Evolutionary conservation across 1,140 invertebrate genomes (phyloP).

Genomic region (Reticulitermes speratus): DNA sequence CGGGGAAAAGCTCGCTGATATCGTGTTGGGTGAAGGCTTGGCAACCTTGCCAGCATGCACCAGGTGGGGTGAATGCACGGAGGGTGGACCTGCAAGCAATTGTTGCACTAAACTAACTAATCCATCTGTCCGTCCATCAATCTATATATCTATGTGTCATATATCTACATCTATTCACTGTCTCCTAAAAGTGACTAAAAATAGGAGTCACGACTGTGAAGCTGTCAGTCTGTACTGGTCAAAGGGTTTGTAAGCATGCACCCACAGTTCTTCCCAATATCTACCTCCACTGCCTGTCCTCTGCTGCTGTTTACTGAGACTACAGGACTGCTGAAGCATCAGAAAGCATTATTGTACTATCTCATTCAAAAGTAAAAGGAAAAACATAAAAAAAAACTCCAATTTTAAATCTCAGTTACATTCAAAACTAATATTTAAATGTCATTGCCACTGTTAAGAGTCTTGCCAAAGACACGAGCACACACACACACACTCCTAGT

Average conservation of each 20-base stretch:
- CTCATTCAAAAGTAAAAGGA: background rate
- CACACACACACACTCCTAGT: too few species aligned
- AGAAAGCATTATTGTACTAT: background rate
- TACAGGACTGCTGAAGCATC: background rate
- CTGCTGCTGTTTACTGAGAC: background rate
- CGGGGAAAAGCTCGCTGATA: constrained; percentile 16
- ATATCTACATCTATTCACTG: background rate
- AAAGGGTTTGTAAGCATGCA: background rate
- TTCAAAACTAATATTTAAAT: background rate
- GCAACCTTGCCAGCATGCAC: constrained; percentile 44
- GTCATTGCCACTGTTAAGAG: background rate
- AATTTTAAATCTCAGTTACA: background rate
- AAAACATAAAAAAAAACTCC: too few species aligned
- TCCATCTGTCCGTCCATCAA: constrained; percentile 17
- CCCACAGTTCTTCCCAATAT: background rate
- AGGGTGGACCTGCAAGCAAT: constrained; percentile 41
- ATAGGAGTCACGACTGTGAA: background rate
- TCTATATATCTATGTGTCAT: background rate
- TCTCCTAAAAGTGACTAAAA: background rate
- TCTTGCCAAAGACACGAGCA: background rate
- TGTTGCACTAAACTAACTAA: constrained; percentile 33
- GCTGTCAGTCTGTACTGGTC: background rate
- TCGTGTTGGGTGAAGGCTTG: constrained; percentile 36
- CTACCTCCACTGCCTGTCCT: background rate
- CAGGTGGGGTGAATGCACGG: constrained; percentile 47